These are phyloP conservation scores for Paratilapia polleni DNA, from an alignment of 2,113 vertebrate genomes.

Conservation along the genomic window DNA sequence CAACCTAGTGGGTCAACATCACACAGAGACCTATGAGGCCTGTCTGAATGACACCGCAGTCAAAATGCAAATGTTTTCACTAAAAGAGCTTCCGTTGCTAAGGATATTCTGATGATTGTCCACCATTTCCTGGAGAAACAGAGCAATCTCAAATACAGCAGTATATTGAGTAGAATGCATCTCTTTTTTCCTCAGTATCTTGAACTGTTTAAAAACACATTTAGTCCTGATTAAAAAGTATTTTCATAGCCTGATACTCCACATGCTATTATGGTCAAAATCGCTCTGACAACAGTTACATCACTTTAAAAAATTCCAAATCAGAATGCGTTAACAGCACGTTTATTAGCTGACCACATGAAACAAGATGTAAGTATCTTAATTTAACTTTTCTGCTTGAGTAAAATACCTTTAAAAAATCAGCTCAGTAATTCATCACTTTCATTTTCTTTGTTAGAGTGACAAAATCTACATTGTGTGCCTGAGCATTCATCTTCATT, in stretches of 20 bases:
- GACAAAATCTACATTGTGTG: neutral
- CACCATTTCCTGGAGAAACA: neutral
- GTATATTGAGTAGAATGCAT: neutral
- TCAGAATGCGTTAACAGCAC: neutral
- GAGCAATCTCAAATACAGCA: neutral
- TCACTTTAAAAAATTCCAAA: conserved; percentile 7
- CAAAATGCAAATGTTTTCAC: neutral
- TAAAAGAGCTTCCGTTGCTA: neutral
- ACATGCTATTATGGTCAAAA: conserved; percentile 14
- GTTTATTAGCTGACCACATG: conserved; percentile 3
- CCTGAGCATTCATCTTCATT: neutral
- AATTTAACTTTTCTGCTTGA: neutral
- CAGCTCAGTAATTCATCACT: neutral
- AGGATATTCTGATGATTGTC: neutral
- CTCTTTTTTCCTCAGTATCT: neutral
- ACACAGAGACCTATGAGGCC: neutral
- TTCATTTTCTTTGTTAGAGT: neutral
- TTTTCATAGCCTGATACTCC: neutral
- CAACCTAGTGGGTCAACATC: conserved; percentile 48
- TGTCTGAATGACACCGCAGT: neutral
- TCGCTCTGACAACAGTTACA: conserved; percentile 35
- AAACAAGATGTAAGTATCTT: neutral
- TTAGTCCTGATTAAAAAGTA: conserved; percentile 22
- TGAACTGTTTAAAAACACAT: conserved; percentile 42
- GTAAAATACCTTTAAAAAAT: neutral